phyloP scores from a whole-genome alignment of 2,113 vertebrate species.

The Promerops cafer region DNA sequence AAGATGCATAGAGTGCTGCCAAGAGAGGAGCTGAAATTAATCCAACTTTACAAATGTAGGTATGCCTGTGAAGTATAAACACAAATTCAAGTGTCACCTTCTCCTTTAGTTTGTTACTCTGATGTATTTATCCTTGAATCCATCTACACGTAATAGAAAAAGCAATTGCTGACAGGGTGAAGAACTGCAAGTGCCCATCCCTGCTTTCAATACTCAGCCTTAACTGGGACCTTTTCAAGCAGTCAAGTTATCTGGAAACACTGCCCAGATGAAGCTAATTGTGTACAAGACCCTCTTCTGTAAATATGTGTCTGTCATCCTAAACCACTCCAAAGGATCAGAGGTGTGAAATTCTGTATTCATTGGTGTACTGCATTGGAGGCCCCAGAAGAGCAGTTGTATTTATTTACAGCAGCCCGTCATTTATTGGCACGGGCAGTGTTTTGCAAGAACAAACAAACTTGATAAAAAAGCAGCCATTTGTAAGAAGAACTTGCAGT shows the following conservation, averaged over 20 bases:
- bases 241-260: not conserved
- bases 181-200: not conserved
- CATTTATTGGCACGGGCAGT: not conserved
- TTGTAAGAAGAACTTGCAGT: not conserved
- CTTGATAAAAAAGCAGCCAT: not conserved
- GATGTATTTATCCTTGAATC: not conserved
- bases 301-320: not conserved
- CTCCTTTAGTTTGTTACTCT: not conserved
- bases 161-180: not conserved
- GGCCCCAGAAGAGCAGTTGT: not conserved
- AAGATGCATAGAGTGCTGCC: not conserved
- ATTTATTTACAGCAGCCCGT: not conserved
- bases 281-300: not conserved
- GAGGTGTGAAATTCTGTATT: conserved; percentile 23
- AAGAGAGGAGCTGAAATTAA: not conserved
- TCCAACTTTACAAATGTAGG: not conserved
- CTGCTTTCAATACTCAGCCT: not conserved
- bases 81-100: not conserved
- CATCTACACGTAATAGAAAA: not conserved
- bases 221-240: not conserved
- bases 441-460: not conserved
- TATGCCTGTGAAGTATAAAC: not conserved
- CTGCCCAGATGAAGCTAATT: not conserved
- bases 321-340: not conserved
- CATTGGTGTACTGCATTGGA: not conserved